Conservation (phyloP, 2,888 invertebrate species). For the Calliphora vomitoria region DNA sequence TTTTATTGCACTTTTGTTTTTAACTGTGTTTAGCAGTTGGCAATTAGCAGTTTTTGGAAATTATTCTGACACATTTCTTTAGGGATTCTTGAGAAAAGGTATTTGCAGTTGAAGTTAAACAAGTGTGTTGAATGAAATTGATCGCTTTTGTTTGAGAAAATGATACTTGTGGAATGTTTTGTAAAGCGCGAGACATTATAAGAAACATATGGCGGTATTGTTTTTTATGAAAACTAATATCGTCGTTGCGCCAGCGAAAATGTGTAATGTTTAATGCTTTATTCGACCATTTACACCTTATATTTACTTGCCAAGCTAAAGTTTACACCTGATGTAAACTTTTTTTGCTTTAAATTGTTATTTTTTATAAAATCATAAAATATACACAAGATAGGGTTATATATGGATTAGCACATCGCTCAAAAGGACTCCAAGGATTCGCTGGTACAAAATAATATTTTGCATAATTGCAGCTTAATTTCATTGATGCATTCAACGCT, state of each 20-base stretch:
- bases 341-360: too few species aligned
- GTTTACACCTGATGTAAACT: too few species aligned
- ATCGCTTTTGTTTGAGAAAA: constrained; percentile 29
- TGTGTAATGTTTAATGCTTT: not conserved
- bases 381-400: too few species aligned
- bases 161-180: constrained; percentile 43
- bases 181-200: constrained; percentile 25
- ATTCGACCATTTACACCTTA: too few species aligned
- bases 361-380: too few species aligned
- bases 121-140: constrained; percentile 55
- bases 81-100: constrained; percentile 32
- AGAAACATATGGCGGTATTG: constrained; percentile 16
- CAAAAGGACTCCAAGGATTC: too few species aligned
- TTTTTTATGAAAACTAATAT: not conserved
- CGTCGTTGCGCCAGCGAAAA: not conserved
- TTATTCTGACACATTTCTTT: not conserved
- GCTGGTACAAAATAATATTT: too few species aligned
- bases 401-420: too few species aligned
- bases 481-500: too few species aligned
- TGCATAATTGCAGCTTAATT: too few species aligned
- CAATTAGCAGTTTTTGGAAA: constrained; percentile 44
- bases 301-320: too few species aligned
- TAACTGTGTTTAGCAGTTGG: not conserved
- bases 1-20: constrained; percentile 33
- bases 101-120: constrained; percentile 24